Evolutionary conservation across 2,797 vertebrate species (phyloP).

Genomic region (Anableps anableps): DNA sequence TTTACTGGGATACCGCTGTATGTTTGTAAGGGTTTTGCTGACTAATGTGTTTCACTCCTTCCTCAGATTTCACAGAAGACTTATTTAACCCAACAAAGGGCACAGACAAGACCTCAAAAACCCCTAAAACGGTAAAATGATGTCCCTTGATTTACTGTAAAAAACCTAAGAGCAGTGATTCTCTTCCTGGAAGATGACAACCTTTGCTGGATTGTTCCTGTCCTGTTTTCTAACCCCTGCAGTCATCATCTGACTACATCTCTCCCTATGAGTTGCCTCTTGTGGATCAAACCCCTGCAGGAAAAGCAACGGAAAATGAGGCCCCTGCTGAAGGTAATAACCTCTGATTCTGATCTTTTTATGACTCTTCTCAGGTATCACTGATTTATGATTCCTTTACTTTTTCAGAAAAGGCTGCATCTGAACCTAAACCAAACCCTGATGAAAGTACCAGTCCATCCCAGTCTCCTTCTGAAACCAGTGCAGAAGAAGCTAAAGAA

Average conservation of each 20-base stretch:
- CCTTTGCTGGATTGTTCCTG: constrained; percentile 34
- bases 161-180: constrained; percentile 43
- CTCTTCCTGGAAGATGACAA: constrained; percentile 44
- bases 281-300: constrained; percentile 31
- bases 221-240: constrained; percentile 43
- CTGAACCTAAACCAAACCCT: constrained; percentile 29
- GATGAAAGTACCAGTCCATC: constrained; percentile 32
- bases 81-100: constrained; percentile 94
- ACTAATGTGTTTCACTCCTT: constrained; percentile 30
- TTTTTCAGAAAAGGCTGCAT: constrained; percentile 39
- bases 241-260: constrained; percentile 74
- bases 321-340: constrained; percentile 62
- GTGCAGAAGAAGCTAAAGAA: constrained; percentile 38
- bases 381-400: constrained; percentile 6
- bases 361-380: not conserved
- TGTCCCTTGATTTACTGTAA: constrained; percentile 28
- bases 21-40: too few relatives aligned
- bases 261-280: constrained; percentile 81
- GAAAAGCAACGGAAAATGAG: constrained; percentile 41
- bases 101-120: constrained; percentile 79
- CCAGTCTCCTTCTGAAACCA: constrained; percentile 26
- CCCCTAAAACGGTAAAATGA: constrained; percentile 71
- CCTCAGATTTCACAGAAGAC: constrained; percentile 93
- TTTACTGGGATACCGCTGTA: not conserved
- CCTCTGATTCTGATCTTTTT: not conserved